Percentiles rank a stretch among this genome's conserved stretches.
Evolutionary conservation across 2,797 vertebrate species (phyloP).

Genomic region (Peromyscus melanophrys): DNA sequence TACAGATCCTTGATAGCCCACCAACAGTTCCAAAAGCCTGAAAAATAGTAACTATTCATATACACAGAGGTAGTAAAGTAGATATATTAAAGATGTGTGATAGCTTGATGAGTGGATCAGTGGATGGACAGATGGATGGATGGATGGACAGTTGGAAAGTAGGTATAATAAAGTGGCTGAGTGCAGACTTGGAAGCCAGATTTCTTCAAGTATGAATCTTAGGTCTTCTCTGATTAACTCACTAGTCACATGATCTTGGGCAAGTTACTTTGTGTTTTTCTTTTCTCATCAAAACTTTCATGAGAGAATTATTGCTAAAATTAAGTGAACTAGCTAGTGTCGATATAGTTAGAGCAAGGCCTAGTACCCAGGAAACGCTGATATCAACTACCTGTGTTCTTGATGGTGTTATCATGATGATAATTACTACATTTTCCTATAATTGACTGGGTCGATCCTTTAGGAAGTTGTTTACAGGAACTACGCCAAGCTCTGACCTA

Average conservation of each 20-base stretch:
- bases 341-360: not conserved
- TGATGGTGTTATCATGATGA: not conserved
- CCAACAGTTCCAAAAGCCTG: constrained; percentile 40
- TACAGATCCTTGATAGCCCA: constrained; percentile 17
- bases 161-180: not conserved
- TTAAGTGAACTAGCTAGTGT: not conserved
- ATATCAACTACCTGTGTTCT: not conserved
- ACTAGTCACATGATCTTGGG: constrained; percentile 7
- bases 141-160: not conserved
- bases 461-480: not conserved
- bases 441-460: not conserved
- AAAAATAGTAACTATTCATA: not conserved
- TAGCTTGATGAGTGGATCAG: not conserved
- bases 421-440: not conserved
- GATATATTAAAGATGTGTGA: not conserved
- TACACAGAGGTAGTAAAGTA: not conserved
- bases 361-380: not conserved
- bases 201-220: constrained; percentile 52
- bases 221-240: constrained; percentile 49
- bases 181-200: constrained; percentile 36
- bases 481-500: not conserved
- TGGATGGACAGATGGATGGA: not conserved
- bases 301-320: constrained; percentile 35
- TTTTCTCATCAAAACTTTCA: not conserved
- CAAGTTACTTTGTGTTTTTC: constrained; percentile 33